Base-by-base conservation (phyloP, 1,140 invertebrate genomes). In the Sarcophaga peregrina region DNA sequence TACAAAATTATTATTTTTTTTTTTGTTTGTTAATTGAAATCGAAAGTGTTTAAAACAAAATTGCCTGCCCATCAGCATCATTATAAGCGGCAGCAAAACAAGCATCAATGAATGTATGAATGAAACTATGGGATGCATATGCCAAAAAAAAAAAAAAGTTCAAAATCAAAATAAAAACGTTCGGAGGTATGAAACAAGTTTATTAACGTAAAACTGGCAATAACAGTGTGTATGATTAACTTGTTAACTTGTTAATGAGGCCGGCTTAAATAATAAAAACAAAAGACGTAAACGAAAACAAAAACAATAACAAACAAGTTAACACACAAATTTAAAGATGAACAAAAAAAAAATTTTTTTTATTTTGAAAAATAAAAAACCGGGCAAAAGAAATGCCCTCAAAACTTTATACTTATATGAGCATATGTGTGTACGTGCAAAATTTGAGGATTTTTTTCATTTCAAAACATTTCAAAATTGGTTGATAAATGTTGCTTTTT, bases 221-320 rank as follows among this genome's bases (percentile, higher is more conserved):
- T 15, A 58, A 58, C 54, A 6, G 54, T 58, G 15, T 9, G 10
- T 8, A 58, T n/a, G 54, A 58, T 58, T 58, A 58, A 58, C 54
- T 58, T 58, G 54, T 58, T 58, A 58, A 58, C 13, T 58, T 58
- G 15, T 58, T 58, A 58, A 58, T 58, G 54, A 58, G 54, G 54
- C 54, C 54, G 54, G 54, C 54, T 58, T 58, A 58, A 58, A 58
- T n/a, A 37, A 15, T 58, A 37, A 37, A 37, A 37, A 37, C 25
- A 37, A 37, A 37, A 37, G 4, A 37, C 25, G 25, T 4, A 58
- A n/a, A n/a, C n/a, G n/a, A 58, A 58, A 13, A 58, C 54, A 58
- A 3, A n/a, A 15, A 58, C 54, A n/a, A 58, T 54, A 10, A 54
- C 15, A 58, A 13, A 58, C 54, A n/a, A 15, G n/a, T 58, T 11